Base-by-base conservation (phyloP, 1,140 invertebrate species). In the Hormaphis cornu region DNA sequence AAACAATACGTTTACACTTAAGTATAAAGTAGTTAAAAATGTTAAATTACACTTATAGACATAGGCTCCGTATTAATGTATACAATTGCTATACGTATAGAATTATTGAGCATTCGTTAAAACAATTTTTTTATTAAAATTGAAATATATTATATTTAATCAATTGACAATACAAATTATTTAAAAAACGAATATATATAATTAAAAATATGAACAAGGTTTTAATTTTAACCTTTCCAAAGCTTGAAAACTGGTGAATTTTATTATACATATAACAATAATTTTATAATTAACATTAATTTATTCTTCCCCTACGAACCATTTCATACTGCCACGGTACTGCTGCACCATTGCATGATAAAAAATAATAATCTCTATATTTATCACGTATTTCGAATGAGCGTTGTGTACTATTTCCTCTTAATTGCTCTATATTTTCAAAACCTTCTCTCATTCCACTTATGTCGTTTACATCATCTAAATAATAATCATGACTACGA, bases 291-390 rank as follows among this genome's bases (percentile, higher is more conserved):
- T 5, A 9, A 18, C 18, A 44, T 44, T 44, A n/a, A 44, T 44
- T 20, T 16, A 44, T 44, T 44, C 42, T 44, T 44, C n/a, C 42
- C 20, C 42, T 44, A 7, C 42, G 42, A 22, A 46, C 42, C n/a
- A 46, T 46, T 46, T 18, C 28, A 72, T 69, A 50, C 61, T 69
- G 42, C 61, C 61, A 69, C 16, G 18, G 22, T 30, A 69, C 61
- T 12, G 40, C 61, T 12, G 40, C 1, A 26, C 42, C 42, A 44
- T 26, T 42, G 26, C 40, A 16, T 30, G 40, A 46, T 4, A 69
- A 18, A 37, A 59, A n/a, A n/a, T n/a, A 69, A 46, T 44, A 30
- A 30, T 69, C 63, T 44, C 33, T 42, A 14, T 44, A 48, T 14
- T 30, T 20, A 28, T 69, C 12, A 30, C 63, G 44, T 26, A 44